These are phyloP conservation scores for Isaurus tuberculatus DNA, from an alignment of 92 coral and sea anemone genomes.

Conservation along the genomic window DNA sequence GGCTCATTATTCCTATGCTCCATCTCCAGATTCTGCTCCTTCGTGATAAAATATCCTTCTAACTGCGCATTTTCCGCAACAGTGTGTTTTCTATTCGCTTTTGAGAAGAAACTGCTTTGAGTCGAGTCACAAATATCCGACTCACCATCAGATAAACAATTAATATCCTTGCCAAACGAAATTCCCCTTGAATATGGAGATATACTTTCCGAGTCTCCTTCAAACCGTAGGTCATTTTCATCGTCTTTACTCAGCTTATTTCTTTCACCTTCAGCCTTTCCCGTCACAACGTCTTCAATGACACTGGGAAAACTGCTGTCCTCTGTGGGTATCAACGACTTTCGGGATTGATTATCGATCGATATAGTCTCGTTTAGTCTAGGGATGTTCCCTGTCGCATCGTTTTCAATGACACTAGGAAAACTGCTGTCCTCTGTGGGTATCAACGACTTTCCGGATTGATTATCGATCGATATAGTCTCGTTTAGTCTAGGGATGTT, in stretches of 20 bases:
- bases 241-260: not conserved
- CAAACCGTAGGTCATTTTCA: slow-evolving; percentile 19
- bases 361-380: no score
- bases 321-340: not conserved
- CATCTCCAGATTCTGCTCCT: not conserved
- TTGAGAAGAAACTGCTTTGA: not conserved
- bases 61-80: not conserved
- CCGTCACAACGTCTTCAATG: not conserved
- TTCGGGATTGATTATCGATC: not conserved
- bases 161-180: not conserved
- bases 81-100: not conserved
- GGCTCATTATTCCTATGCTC: not conserved
- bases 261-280: not conserved
- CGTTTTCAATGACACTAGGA: not conserved
- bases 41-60: not conserved
- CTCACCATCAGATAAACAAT: not conserved
- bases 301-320: not conserved
- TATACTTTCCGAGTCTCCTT: slow-evolving; percentile 18
- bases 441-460: not conserved
- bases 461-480: not conserved
- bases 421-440: not conserved
- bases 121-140: not conserved
- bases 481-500: no score
- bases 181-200: not conserved
- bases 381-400: not conserved